These are phyloP conservation scores for Benitochromis conjunctus DNA, from an alignment of 2,113 vertebrate species.

Conservation along the genomic window DNA sequence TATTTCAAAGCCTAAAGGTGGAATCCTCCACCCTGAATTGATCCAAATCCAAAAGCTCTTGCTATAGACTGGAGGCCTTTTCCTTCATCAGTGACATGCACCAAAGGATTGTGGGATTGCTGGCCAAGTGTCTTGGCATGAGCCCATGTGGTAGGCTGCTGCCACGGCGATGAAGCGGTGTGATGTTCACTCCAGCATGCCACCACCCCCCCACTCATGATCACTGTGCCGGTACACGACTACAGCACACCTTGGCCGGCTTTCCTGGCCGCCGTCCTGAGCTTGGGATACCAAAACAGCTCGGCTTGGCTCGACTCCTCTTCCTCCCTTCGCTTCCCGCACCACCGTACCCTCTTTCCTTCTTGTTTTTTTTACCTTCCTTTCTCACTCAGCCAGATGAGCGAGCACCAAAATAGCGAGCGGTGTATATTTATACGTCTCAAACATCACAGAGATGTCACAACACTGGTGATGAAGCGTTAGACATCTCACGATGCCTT, in stretches of 20 bases:
- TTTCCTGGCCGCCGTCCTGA: slow-evolving; percentile 44
- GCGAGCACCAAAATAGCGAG: slow-evolving; percentile 37
- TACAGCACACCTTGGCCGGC: slow-evolving; percentile 75
- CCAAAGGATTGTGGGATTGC: slow-evolving; percentile 62
- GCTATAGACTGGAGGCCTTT: slow-evolving; percentile 13
- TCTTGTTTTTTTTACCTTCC: neutral
- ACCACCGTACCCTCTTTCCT: neutral
- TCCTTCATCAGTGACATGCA: slow-evolving; percentile 54
- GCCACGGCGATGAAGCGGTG: slow-evolving; percentile 77
- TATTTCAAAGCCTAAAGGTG: slow-evolving; percentile 4
- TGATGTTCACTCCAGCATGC: slow-evolving; percentile 80
- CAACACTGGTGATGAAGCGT: slow-evolving; percentile 50
- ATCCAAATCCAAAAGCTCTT: slow-evolving; percentile 27
- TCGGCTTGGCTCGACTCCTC: neutral
- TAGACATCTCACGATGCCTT: slow-evolving; percentile 46
- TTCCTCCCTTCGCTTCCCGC: neutral
- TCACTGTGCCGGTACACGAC: slow-evolving; percentile 66
- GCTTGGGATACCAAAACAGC: slow-evolving; percentile 8
- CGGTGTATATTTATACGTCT: slow-evolving; percentile 23
- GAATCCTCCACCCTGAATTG: neutral
- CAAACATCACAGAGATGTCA: slow-evolving; percentile 48
- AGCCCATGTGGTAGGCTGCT: slow-evolving; percentile 71
- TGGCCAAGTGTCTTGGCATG: slow-evolving; percentile 68
- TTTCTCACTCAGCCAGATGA: slow-evolving; percentile 51
- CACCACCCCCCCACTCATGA: slow-evolving; percentile 41